Base-by-base conservation (phyloP, 2,888 invertebrate genomes). In the Andrena trimmerana region DNA sequence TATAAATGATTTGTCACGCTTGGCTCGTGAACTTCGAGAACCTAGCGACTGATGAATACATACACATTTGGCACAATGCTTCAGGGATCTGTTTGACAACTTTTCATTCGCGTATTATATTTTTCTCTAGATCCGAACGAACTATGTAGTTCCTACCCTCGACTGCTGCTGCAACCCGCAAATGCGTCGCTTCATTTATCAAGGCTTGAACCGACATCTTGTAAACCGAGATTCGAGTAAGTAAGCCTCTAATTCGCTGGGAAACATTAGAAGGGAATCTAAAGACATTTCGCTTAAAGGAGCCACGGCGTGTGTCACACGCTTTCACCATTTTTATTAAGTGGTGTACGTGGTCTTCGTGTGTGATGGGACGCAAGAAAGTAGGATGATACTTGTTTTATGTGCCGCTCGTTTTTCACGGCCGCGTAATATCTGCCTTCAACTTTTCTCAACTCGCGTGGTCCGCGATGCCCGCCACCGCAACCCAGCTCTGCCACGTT, bases 401-500 rank as follows among this genome's bases (percentile, higher is more conserved):
- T 13, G 52, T 67, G 59, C 52, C 67, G 69, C 77, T 84, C 85
- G 75, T 88, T 83, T 81, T 70, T 86, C 86, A 86, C 78, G 63
- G 70, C 29, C 81, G 54, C 83, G 88, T 80, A 88, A 86, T 80
- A 86, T 86, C 79, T 48, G 33, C 76, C 81, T 65, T 80, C 83
- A 88, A 86, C 78, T 85, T 88, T 83, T 29, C 82, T 74, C 77
- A 86, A 87, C 86, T 79, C 74, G 65, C 63, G 62, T 31, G 79
- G 50, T 57, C 65, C 42, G 27, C 68, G 67, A 76, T 76, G 71
- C 65, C 60, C n/a, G 50, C 3, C 16, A n/a, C 7, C 54, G 7
- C 27, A 60, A 60, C 10, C 27, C n/a, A 36, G 27, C 48, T 52
- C 16, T 29, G 20, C 33, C 48, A 13, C 69, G 33, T 13, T 42